Conservation (phyloP, 1,140 invertebrate genomes). For the Pentalonia nigronervosa region DNA sequence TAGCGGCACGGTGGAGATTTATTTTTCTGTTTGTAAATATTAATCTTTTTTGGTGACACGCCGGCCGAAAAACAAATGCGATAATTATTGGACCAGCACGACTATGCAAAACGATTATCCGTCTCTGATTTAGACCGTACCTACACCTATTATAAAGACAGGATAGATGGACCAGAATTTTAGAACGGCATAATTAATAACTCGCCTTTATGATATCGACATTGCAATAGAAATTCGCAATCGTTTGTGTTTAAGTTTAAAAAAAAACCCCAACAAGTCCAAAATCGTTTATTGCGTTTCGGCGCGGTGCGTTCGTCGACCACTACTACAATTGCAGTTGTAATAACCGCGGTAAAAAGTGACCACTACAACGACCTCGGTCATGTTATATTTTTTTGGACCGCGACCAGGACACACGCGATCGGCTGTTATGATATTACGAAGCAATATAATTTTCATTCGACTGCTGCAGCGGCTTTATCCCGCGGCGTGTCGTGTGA, state of each 20-base stretch:
- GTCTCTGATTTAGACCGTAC: background rate
- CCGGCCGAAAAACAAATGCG: too few relatives aligned
- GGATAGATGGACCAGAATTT: background rate
- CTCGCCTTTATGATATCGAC: background rate
- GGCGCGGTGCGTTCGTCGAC: too few relatives aligned
- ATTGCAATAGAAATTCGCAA: background rate
- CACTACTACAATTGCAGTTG: background rate
- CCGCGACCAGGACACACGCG: background rate
- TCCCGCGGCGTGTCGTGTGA: too few relatives aligned
- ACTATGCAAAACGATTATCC: background rate
- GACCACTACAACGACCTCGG: background rate
- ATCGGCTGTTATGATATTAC: too few relatives aligned
- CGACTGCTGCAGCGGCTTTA: background rate
- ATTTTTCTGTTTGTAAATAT: background rate
- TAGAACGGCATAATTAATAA: background rate
- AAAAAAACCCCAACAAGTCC: background rate
- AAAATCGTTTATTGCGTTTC: background rate
- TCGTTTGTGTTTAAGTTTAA: background rate
- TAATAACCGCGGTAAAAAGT: rapidly evolving
- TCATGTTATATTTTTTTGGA: background rate
- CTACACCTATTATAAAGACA: background rate
- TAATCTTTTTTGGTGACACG: background rate
- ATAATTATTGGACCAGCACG: too few relatives aligned
- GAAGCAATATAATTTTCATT: background rate
- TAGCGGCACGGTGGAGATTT: background rate